Percentiles rank a stretch among this genome's conserved stretches.
phyloP scores from a whole-genome alignment of 2,797 vertebrate genomes.

The Phrynocephalus forsythii region DNA sequence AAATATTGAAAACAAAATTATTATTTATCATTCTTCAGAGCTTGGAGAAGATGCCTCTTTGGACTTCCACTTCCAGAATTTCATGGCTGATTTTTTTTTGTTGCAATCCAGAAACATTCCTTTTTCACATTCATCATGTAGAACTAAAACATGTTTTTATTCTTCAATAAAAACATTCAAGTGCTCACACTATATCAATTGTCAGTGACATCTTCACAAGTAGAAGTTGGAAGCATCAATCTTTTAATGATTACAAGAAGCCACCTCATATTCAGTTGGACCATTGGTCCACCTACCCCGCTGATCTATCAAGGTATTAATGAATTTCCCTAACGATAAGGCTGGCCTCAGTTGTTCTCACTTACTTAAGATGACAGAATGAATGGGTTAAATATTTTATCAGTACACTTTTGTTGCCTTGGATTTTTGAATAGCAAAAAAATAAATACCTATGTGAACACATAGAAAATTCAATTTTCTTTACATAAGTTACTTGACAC shows the following conservation, averaged over 20 bases:
- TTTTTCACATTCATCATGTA: too few species aligned
- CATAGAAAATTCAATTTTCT: not conserved
- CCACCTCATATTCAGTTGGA: too few species aligned
- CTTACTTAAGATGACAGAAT: not conserved
- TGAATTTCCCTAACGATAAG: not conserved
- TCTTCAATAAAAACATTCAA: too few species aligned
- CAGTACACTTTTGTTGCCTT: not conserved
- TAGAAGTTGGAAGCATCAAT: too few species aligned
- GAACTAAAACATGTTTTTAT: too few species aligned
- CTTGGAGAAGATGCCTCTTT: not conserved
- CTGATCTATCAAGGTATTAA: too few species aligned
- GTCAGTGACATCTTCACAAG: too few species aligned
- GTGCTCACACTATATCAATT: too few species aligned
- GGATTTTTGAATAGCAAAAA: not conserved
- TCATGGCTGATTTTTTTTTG: too few species aligned
- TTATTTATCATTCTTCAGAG: not conserved
- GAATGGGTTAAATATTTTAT: not conserved
- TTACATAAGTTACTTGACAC: not conserved
- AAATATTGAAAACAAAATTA: not conserved
- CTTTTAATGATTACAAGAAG: too few species aligned
- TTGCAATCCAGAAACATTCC: too few species aligned
- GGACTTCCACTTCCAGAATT: not conserved
- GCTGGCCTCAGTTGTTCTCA: not conserved
- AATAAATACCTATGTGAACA: not conserved
- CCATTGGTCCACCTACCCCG: too few species aligned